These are phyloP conservation scores for Sorex fumeus DNA, from an alignment of 2,113 vertebrate species.

Conservation along the genomic window DNA sequence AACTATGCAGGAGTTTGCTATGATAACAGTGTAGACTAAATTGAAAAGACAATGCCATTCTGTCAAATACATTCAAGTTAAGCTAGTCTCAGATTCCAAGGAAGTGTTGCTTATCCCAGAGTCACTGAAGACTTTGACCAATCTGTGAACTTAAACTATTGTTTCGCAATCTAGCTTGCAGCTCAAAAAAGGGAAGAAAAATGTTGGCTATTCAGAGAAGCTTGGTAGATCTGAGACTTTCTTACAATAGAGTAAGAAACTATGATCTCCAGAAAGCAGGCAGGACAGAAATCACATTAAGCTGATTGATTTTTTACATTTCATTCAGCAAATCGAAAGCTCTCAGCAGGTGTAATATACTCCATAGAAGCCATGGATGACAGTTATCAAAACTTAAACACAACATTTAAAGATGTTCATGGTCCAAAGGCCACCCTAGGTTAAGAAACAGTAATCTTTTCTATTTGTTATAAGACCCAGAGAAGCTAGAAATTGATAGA, in stretches of 20 bases:
- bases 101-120: constrained; percentile 12
- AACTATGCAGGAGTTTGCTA: neutral
- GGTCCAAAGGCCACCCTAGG: neutral
- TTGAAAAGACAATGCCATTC: neutral
- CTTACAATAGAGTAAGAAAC: neutral
- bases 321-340: constrained; percentile 44
- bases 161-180: neutral
- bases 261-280: constrained; percentile 6
- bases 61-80: neutral
- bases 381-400: constrained; percentile 73
- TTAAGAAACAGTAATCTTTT: constrained; percentile 56
- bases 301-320: constrained; percentile 61
- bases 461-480: constrained; percentile 44
- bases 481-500: constrained; percentile 12
- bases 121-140: neutral
- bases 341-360: constrained; percentile 20
- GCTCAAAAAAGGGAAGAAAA: neutral
- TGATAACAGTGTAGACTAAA: neutral
- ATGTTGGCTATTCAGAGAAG: neutral
- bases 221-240: neutral
- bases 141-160: neutral
- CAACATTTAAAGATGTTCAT: constrained; percentile 48
- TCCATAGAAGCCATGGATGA: constrained; percentile 59
- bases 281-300: constrained; percentile 52
- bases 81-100: neutral